These are phyloP conservation scores for Drosophila sordidapex DNA, from an alignment of 2,888 invertebrate genomes.

Conservation along the genomic window DNA sequence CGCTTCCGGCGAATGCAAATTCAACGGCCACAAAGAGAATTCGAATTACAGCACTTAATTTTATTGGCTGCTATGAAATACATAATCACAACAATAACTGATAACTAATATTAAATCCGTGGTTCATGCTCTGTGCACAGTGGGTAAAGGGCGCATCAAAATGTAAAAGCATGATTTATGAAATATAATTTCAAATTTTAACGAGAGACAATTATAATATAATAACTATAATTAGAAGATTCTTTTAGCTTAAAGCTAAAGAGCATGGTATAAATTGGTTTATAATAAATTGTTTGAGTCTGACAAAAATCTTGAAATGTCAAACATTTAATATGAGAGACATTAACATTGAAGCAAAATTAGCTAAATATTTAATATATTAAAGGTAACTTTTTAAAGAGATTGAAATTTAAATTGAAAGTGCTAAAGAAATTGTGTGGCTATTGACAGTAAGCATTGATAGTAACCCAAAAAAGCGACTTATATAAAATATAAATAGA, in stretches of 20 bases:
- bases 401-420: not conserved
- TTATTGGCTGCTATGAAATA: slow-evolving; percentile 49
- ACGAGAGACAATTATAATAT: not conserved
- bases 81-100: slow-evolving; percentile 6
- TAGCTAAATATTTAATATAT: not conserved
- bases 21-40: slow-evolving; percentile 8
- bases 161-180: not conserved
- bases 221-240: not conserved
- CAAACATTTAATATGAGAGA: not conserved
- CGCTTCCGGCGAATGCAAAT: slow-evolving; percentile 48
- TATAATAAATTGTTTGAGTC: not conserved
- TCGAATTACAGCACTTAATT: slow-evolving; percentile 65
- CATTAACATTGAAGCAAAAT: not conserved
- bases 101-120: slow-evolving; percentile 12
- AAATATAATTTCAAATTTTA: not conserved
- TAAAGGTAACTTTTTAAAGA: not conserved
- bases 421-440: not conserved
- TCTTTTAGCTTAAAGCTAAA: not conserved
- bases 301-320: not conserved
- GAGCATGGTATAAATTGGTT: not conserved
- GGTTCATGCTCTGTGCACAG: slow-evolving; percentile 25
- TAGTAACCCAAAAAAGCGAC: not conserved
- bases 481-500: not conserved
- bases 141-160: slow-evolving; percentile 9
- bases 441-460: not conserved